Percentiles rank a stretch among this genome's conserved stretches.
These are phyloP conservation scores for Drosophila sechellia DNA, from an alignment of 1,140 invertebrate genomes.

Conservation along the genomic window DNA sequence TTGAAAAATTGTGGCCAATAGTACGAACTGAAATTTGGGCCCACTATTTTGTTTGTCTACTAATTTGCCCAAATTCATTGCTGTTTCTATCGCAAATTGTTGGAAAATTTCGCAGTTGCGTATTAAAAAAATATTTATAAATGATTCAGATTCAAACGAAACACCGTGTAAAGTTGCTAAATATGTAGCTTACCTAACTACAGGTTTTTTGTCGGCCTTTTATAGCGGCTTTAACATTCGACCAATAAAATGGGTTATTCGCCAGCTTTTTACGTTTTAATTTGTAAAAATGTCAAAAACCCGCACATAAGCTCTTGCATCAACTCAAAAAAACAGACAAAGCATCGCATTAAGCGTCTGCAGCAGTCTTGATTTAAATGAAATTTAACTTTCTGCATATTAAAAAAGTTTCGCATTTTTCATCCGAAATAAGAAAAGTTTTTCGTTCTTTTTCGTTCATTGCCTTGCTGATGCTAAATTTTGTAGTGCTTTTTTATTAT, in stretches of 20 bases:
- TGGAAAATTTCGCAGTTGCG: no score
- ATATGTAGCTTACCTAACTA: no score
- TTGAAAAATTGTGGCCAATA: slow-evolving; percentile 31
- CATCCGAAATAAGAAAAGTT: slow-evolving; percentile 79
- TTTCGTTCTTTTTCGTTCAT: slow-evolving; percentile 32
- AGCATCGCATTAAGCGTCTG: slow-evolving; percentile 29
- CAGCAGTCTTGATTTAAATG: slow-evolving; percentile 76
- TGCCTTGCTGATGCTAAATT: slow-evolving; percentile 13
- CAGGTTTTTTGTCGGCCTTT: no score
- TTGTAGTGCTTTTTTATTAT: slow-evolving; percentile 35
- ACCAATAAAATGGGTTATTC: not conserved
- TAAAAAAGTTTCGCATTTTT: slow-evolving; percentile 81
- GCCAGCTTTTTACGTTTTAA: slow-evolving; percentile 31
- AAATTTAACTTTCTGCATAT: slow-evolving; percentile 79
- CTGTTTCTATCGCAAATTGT: not conserved
- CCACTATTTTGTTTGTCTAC: slow-evolving; percentile 18
- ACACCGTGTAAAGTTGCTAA: no score
- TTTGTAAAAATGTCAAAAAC: slow-evolving; percentile 1
- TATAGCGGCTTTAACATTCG: no score
- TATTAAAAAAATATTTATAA: no score
- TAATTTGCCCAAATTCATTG: slow-evolving; percentile 43
- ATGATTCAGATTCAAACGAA: no score
- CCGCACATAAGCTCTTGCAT: not conserved
- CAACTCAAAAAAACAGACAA: slow-evolving; percentile 8
- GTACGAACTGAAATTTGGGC: not conserved